These are phyloP conservation scores for Orgyia antiqua DNA, from an alignment of 2,888 invertebrate species.

Conservation along the genomic window DNA sequence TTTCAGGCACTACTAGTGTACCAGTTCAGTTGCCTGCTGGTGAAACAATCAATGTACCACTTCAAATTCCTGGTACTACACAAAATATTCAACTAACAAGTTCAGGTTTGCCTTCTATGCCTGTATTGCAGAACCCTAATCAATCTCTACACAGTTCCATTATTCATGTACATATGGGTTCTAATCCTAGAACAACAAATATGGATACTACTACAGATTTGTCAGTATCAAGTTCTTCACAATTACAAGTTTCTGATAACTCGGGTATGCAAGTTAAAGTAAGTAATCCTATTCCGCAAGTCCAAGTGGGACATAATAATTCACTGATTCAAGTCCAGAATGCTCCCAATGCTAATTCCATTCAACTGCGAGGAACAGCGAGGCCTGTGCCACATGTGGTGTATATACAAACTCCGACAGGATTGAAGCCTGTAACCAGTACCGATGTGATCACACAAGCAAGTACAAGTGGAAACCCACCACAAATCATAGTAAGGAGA, in stretches of 20 bases:
- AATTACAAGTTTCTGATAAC: conserved; percentile 52
- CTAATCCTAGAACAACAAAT: conserved; percentile 47
- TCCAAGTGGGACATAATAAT: conserved; percentile 55
- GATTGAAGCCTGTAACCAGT: conserved; percentile 66
- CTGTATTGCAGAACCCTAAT: conserved; percentile 52
- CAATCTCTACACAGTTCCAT: conserved; percentile 63
- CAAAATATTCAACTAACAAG: conserved; percentile 60
- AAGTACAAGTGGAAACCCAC: conserved; percentile 69
- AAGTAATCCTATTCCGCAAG: conserved; percentile 54
- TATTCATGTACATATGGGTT: conserved; percentile 69
- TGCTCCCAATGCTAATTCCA: conserved; percentile 50
- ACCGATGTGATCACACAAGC: conserved; percentile 70
- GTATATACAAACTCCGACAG: conserved; percentile 77
- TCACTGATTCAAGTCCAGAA: conserved; percentile 61
- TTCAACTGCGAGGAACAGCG: conserved; percentile 55
- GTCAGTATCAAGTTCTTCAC: conserved; percentile 51
- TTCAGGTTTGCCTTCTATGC: conserved; percentile 60
- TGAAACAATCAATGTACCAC: conserved; percentile 66
- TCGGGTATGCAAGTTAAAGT: conserved; percentile 57
- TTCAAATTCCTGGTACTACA: conserved; percentile 54
- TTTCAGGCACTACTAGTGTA: conserved; percentile 58
- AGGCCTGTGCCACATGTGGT: conserved; percentile 76
- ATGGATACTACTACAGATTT: conserved; percentile 57
- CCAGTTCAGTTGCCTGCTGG: conserved; percentile 66
- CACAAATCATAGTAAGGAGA: conserved; percentile 72